These are phyloP conservation scores for Leptinotarsa rubiginosa DNA, from an alignment of 2,888 invertebrate genomes.

Conservation along the genomic window DNA sequence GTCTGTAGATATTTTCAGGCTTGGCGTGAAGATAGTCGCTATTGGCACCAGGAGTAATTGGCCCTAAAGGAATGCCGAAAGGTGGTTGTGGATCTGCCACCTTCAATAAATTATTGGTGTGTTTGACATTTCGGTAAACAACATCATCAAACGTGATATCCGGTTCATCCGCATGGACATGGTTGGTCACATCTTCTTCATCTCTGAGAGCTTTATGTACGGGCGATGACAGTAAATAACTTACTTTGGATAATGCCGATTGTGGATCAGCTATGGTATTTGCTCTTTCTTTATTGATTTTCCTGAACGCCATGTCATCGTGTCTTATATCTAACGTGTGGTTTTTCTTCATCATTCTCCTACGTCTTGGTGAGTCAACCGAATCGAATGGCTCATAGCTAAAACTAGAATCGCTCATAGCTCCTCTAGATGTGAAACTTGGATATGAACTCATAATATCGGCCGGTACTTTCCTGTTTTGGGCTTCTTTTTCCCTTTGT, in stretches of 20 bases:
- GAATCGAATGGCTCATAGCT: slow-evolving; percentile 63
- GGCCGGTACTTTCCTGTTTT: slow-evolving; percentile 56
- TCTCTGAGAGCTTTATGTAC: slow-evolving; percentile 72
- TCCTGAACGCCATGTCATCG: slow-evolving; percentile 86
- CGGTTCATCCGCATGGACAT: slow-evolving; percentile 71
- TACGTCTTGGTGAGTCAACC: slow-evolving; percentile 59
- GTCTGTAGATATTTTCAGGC: slow-evolving; percentile 70
- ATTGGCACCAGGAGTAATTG: slow-evolving; percentile 82
- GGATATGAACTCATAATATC: slow-evolving; percentile 52
- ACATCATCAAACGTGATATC: slow-evolving; percentile 88
- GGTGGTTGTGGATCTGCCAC: slow-evolving; percentile 86
- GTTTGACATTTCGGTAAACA: slow-evolving; percentile 82
- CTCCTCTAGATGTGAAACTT: slow-evolving; percentile 56
- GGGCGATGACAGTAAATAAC: slow-evolving; percentile 79
- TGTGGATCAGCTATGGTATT: slow-evolving; percentile 67
- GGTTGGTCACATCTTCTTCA: slow-evolving; percentile 59
- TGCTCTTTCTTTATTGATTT: slow-evolving; percentile 74
- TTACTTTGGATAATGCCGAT: slow-evolving; percentile 69
- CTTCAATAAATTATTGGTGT: slow-evolving; percentile 79
- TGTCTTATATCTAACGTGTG: slow-evolving; percentile 75
- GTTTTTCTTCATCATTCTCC: slow-evolving; percentile 59
- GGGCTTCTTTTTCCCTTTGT: slow-evolving; percentile 71
- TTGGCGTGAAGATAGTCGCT: slow-evolving; percentile 87
- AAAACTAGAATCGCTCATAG: slow-evolving; percentile 64
- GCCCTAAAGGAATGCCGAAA: slow-evolving; percentile 90